Percentiles rank a stretch among this genome's conserved stretches.
phyloP scores from a whole-genome alignment of 2,797 vertebrate species.

The Enteromius treurensis region DNA sequence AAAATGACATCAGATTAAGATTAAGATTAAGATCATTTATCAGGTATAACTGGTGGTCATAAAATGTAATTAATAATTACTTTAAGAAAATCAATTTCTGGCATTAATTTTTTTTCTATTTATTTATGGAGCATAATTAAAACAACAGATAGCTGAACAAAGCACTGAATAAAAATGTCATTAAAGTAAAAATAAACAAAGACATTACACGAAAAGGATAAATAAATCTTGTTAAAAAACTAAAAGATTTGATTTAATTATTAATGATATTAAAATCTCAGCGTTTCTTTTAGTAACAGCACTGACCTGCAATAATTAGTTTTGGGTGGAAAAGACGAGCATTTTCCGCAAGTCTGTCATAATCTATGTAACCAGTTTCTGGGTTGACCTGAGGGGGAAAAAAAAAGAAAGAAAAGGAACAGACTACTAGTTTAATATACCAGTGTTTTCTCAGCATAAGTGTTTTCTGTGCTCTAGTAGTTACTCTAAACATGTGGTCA shows the following conservation, averaged over 20 bases:
- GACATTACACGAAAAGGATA: neutral
- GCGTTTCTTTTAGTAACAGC: neutral
- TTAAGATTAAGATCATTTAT: neutral
- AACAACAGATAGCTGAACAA: neutral
- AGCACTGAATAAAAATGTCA: neutral
- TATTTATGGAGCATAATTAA: too few species aligned
- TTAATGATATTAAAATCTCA: too few species aligned
- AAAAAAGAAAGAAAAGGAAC: neutral
- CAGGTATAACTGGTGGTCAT: neutral
- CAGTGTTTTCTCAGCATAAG: neutral
- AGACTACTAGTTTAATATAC: neutral
- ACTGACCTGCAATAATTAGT: constrained; percentile 90
- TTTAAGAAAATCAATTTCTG: neutral
- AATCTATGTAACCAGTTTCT: constrained; percentile 91
- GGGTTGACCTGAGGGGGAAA: constrained; percentile 83
- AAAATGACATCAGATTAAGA: neutral
- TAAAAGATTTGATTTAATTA: neutral
- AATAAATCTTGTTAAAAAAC: neutral
- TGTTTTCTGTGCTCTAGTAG: neutral
- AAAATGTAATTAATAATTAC: neutral
- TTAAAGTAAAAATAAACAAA: neutral
- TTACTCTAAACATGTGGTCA: neutral
- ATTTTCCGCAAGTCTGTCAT: constrained; percentile 88
- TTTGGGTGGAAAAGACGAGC: constrained; percentile 92
- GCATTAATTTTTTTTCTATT: too few species aligned